Evolutionary conservation across 2,113 vertebrate genomes (phyloP).

Genomic region (Typhlomys cinereus): DNA sequence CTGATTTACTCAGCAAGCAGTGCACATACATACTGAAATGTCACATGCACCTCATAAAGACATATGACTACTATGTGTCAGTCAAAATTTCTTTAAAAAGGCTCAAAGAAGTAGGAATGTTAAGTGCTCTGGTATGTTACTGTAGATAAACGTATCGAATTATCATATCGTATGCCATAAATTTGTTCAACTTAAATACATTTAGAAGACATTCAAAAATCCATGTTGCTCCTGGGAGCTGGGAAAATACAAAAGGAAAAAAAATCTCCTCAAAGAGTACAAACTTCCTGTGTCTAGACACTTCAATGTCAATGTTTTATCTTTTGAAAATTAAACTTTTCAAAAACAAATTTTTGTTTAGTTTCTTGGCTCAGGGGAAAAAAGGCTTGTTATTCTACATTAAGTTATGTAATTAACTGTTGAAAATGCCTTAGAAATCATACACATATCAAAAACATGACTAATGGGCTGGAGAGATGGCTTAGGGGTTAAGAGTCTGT

Average conservation of each 20-base stretch:
- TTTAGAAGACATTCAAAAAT: neutral
- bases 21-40: neutral
- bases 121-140: too few species aligned
- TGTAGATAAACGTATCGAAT: neutral
- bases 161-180: too few species aligned
- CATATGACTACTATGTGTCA: neutral
- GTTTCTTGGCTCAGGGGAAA: neutral
- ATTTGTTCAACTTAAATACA: neutral
- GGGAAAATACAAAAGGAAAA: neutral
- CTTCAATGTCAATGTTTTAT: constrained; percentile 49
- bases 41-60: neutral
- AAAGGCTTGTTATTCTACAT: neutral
- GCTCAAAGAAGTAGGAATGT: neutral
- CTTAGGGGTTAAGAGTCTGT: too few species aligned
- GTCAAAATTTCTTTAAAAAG: neutral
- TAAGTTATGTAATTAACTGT: neutral
- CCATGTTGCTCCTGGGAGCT: neutral
- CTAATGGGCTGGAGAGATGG: too few species aligned
- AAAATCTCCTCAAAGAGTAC: constrained; percentile 64
- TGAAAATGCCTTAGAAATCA: neutral
- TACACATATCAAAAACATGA: neutral
- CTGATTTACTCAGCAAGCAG: neutral
- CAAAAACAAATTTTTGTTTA: constrained; percentile 76
- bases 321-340: constrained; percentile 71
- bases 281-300: constrained; percentile 24